Conservation (phyloP, 2,113 vertebrate genomes). For the Corvus moneduloides region DNA sequence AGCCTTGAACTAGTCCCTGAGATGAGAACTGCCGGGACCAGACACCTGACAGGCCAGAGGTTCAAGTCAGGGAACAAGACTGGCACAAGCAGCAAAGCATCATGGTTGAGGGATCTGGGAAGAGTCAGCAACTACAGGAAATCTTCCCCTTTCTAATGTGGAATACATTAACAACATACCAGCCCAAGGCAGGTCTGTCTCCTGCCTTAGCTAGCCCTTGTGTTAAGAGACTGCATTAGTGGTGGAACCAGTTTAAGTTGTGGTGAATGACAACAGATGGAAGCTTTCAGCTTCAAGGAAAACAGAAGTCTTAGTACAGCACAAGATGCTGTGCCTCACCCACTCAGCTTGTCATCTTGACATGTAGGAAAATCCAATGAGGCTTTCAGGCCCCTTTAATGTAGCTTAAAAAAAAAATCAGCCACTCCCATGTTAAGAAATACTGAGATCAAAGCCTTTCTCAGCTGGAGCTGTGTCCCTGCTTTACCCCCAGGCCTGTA, state of each 20-base stretch:
- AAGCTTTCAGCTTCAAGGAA: background rate
- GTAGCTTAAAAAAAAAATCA: background rate
- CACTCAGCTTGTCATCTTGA: background rate
- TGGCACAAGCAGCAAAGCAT: background rate
- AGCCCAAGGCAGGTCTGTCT: background rate
- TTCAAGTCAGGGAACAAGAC: background rate
- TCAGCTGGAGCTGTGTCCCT: background rate
- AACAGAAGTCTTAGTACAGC: background rate
- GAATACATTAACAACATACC: background rate
- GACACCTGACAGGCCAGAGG: background rate
- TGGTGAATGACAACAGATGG: background rate
- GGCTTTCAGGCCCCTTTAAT: background rate
- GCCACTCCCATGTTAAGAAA: background rate
- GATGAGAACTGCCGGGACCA: background rate
- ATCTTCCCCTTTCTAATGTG: background rate
- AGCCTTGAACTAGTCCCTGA: background rate
- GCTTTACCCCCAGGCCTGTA: background rate
- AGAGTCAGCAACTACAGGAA: background rate
- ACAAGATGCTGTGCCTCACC: background rate
- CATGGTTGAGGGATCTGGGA: background rate
- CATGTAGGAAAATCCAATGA: background rate
- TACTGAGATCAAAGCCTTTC: background rate
- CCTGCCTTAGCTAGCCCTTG: background rate
- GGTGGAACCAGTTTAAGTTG: slow-evolving; percentile 34
- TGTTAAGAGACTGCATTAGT: background rate